Evolutionary conservation across 2,888 invertebrate genomes (phyloP).

Genomic region (Frankliniella fusca): DNA sequence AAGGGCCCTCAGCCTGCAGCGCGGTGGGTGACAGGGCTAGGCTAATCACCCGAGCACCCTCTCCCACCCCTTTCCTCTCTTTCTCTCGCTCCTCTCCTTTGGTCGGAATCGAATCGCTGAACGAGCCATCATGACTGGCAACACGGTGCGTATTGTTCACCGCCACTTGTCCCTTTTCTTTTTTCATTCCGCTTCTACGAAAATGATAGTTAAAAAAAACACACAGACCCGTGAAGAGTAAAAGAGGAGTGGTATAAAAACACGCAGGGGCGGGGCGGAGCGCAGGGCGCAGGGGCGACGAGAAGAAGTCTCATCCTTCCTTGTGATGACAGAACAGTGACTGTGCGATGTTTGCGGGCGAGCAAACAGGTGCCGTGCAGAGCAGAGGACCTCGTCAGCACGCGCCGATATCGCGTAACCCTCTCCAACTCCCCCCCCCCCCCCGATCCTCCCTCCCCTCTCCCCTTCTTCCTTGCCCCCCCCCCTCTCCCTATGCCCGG

Average conservation of each 20-base stretch:
- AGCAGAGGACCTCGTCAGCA: not conserved
- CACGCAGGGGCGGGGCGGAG: not conserved
- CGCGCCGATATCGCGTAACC: not conserved
- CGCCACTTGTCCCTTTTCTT: conserved; percentile 29
- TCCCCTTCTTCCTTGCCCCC: not conserved
- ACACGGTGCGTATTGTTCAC: conserved; percentile 12
- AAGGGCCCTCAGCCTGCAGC: not conserved
- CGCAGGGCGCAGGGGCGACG: not conserved
- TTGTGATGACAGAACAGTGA: conserved; percentile 22
- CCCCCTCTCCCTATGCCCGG: not conserved
- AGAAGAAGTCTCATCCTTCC: not conserved
- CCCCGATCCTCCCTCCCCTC: no score
- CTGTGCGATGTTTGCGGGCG: conserved; percentile 5
- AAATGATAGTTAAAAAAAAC: not conserved
- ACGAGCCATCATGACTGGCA: conserved; percentile 17
- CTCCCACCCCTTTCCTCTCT: not conserved
- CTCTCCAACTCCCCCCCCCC: no score
- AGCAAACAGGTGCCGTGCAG: conserved; percentile 8
- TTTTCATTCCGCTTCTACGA: not conserved
- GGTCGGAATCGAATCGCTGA: not conserved
- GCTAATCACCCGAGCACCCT: no score
- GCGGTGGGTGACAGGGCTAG: not conserved
- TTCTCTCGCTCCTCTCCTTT: no score
- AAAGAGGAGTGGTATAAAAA: not conserved
- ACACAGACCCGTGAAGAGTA: not conserved